Percentiles rank a stretch among this genome's conserved stretches.
Evolutionary conservation across 2,888 invertebrate species (phyloP).

Genomic region (Gerris lacustris): DNA sequence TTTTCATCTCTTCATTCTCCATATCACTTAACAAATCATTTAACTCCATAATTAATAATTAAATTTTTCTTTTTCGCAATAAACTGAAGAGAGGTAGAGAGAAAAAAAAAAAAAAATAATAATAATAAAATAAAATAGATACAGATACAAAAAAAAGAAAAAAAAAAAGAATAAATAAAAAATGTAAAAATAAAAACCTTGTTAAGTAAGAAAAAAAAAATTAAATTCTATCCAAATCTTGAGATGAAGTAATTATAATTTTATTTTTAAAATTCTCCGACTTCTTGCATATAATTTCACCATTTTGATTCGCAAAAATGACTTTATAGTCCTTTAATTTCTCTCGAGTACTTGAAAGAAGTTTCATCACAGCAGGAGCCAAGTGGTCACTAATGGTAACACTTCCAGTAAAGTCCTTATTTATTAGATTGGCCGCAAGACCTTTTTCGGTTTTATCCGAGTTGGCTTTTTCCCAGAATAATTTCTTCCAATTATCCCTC

Average conservation of each 20-base stretch:
- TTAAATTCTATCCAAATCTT: neutral
- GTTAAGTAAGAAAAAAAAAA: neutral
- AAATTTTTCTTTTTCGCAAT: too few relatives aligned
- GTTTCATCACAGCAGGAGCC: neutral
- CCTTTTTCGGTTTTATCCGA: neutral
- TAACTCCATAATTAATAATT: neutral
- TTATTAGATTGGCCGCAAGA: neutral
- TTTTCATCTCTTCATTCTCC: neutral
- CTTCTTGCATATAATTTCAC: neutral
- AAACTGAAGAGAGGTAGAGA: too few relatives aligned
- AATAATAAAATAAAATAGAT: neutral
- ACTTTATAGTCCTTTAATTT: neutral
- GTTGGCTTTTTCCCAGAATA: neutral
- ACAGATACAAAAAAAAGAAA: too few relatives aligned
- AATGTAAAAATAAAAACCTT: neutral
- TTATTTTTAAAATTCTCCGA: neutral
- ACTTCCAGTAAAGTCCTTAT: neutral
- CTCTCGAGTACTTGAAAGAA: neutral
- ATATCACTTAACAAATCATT: neutral
- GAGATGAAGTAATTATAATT: neutral
- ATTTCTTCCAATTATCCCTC: neutral
- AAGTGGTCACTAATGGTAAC: neutral
- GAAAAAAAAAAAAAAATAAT: too few relatives aligned
- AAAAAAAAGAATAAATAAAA: neutral
- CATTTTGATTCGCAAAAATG: neutral